phyloP scores from a whole-genome alignment of 2,888 invertebrate genomes.

The Caprella mutica region DNA sequence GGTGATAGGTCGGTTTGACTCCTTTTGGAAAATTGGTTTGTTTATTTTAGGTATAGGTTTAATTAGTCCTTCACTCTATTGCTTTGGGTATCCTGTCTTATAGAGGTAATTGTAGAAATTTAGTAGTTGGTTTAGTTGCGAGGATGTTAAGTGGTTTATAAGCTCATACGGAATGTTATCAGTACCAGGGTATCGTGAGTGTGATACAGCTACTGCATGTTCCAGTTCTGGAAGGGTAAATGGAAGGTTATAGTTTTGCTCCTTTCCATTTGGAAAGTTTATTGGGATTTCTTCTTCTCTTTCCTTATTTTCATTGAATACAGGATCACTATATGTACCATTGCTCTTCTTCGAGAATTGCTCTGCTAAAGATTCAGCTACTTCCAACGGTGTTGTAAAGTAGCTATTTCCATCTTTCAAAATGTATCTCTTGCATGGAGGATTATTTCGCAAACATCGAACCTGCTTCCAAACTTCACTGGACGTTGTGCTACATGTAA shows the following conservation, averaged over 20 bases:
- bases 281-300: not conserved
- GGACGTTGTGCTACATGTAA: not conserved
- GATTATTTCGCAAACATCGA: not conserved
- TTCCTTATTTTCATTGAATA: not conserved
- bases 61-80: not conserved
- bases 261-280: not conserved
- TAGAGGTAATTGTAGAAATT: not conserved
- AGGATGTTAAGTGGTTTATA: not conserved
- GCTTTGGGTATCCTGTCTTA: not conserved
- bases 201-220: not conserved
- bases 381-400: not conserved
- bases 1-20: too few relatives aligned
- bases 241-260: not conserved
- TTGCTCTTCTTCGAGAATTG: not conserved
- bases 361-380: not conserved
- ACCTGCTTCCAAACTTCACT: not conserved
- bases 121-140: not conserved
- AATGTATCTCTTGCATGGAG: not conserved
- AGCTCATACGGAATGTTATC: not conserved
- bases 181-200: not conserved
- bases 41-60: not conserved
- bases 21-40: not conserved
- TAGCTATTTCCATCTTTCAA: not conserved
- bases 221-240: not conserved
- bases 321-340: not conserved